Evolutionary conservation across 2,888 invertebrate genomes (phyloP).

Genomic region (Andrena bucephala): DNA sequence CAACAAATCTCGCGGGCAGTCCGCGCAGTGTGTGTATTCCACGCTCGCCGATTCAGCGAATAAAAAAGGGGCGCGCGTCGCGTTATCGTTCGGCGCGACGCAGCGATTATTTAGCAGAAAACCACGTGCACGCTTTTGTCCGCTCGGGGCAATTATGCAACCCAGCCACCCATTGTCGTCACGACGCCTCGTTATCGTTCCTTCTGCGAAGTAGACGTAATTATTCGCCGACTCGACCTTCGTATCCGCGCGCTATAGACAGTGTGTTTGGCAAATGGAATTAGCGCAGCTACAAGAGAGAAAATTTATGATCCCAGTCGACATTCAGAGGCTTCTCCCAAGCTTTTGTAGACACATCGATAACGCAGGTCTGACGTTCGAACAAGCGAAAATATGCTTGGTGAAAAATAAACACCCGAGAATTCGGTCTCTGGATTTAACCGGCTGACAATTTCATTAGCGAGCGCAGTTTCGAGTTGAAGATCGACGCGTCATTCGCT

Average conservation of each 20-base stretch:
- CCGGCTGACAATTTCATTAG: background rate
- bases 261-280: conserved; percentile 23
- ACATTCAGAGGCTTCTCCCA: no score
- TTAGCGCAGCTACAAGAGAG: background rate
- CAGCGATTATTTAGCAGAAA: conserved; percentile 2
- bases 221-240: conserved; percentile 14
- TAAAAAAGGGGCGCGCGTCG: conserved; percentile 8
- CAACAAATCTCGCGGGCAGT: conserved; percentile 37
- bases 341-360: background rate
- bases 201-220: conserved; percentile 29
- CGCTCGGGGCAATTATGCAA: conserved; percentile 33
- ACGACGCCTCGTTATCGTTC: conserved; percentile 19
- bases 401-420: background rate
- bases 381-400: no score
- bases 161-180: background rate
- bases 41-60: conserved; percentile 32
- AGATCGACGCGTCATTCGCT: conserved; percentile 26
- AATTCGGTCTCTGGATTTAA: background rate
- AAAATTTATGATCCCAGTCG: background rate
- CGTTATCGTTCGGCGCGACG: background rate
- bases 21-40: background rate
- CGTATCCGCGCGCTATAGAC: background rate
- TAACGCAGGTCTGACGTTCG: background rate
- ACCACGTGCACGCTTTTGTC: background rate
- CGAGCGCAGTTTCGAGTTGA: background rate